Evolutionary conservation across 2,888 invertebrate genomes (phyloP).

Genomic region (Formica aserva): DNA sequence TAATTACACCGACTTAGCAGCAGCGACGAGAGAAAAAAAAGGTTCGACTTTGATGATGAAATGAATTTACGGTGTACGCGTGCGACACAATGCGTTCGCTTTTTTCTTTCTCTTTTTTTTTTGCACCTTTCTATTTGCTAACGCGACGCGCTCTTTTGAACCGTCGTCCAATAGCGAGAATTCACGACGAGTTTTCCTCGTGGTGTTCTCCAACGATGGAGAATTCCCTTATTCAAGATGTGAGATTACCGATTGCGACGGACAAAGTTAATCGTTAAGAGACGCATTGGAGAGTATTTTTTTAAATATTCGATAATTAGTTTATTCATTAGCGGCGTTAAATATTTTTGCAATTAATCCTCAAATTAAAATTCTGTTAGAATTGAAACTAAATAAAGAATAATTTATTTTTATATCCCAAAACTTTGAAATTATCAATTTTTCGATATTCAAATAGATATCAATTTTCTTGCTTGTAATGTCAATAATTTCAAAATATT

Average conservation of each 20-base stretch:
- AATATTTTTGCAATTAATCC: background rate
- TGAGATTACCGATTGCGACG: background rate
- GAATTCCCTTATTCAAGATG: background rate
- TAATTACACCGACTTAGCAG: conserved; percentile 11
- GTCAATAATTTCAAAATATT: background rate
- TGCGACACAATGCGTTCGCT: conserved; percentile 16
- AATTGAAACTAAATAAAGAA: background rate
- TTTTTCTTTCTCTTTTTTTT: background rate
- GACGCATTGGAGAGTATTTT: background rate
- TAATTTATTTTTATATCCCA: background rate
- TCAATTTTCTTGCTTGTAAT: background rate
- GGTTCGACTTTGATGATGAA: background rate
- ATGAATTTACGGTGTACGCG: background rate
- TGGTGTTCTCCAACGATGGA: background rate
- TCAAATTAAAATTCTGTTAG: background rate
- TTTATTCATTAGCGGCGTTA: background rate
- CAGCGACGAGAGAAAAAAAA: background rate
- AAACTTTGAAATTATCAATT: background rate
- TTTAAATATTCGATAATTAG: background rate
- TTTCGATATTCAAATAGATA: background rate
- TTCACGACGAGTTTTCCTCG: background rate
- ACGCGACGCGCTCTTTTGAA: conserved; percentile 17
- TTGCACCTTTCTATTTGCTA: background rate
- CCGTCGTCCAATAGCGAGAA: background rate
- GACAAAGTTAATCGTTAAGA: background rate